Evolutionary conservation across 2,797 vertebrate genomes (phyloP).

Genomic region (Rhinoraja longicauda): DNA sequence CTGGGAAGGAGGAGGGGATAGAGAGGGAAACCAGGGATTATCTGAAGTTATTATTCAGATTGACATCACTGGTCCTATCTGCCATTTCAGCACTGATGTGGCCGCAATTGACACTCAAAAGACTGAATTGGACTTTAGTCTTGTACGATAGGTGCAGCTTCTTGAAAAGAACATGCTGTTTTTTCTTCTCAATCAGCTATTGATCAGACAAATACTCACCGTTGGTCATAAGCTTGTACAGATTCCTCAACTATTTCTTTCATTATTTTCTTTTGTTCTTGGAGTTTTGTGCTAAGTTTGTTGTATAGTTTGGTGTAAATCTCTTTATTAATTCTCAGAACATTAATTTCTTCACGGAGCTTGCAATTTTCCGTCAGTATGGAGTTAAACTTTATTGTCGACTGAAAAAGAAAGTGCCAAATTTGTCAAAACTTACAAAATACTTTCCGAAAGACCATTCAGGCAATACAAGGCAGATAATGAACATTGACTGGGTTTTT

Average conservation of each 20-base stretch:
- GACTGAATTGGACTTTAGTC: not conserved
- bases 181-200: not conserved
- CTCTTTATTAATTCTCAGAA: constrained; percentile 48
- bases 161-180: not conserved
- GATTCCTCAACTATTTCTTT: constrained; percentile 44
- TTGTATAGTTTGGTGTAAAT: constrained; percentile 46
- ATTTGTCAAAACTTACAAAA: too few relatives aligned
- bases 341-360: constrained; percentile 51
- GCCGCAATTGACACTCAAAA: not conserved
- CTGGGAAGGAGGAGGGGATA: too few relatives aligned
- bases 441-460: not conserved
- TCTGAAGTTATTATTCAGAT: too few relatives aligned
- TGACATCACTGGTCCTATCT: not conserved
- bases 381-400: constrained; percentile 48
- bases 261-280: constrained; percentile 48
- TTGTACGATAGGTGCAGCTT: not conserved
- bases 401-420: constrained; percentile 43
- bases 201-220: constrained; percentile 43
- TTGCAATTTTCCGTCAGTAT: constrained; percentile 47
- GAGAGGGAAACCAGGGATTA: too few relatives aligned
- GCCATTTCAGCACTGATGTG: not conserved
- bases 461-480: not conserved
- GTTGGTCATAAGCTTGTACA: constrained; percentile 47
- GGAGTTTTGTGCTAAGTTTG: constrained; percentile 45
- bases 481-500: not conserved